Conservation (phyloP, 1,140 invertebrate species). For the Brachionus rotundiformis region DNA sequence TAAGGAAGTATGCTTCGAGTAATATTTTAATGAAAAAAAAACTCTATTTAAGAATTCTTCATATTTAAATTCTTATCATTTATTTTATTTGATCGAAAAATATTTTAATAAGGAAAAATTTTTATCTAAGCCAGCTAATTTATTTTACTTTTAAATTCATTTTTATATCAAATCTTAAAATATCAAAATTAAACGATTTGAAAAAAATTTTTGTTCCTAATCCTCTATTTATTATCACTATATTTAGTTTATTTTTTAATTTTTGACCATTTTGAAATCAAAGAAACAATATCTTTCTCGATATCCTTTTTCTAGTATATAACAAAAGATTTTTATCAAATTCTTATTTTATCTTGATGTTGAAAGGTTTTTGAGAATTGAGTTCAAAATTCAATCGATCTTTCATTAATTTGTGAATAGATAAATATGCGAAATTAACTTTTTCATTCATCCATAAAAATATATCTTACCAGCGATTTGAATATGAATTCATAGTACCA, state of each 20-base stretch:
- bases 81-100: neutral
- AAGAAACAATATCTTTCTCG: neutral
- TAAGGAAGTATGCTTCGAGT: neutral
- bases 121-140: slow-evolving; percentile 2
- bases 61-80: neutral
- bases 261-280: neutral
- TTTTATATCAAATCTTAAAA: neutral
- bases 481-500: neutral
- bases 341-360: neutral
- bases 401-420: neutral
- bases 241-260: neutral
- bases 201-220: too few relatives aligned
- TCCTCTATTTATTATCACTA: too few relatives aligned
- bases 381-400: neutral
- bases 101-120: neutral
- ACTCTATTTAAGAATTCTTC: neutral
- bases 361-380: neutral
- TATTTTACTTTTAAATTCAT: neutral
- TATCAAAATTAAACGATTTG: slow-evolving; percentile 6
- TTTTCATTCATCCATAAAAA: neutral
- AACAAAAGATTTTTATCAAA: neutral
- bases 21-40: slow-evolving; percentile 13
- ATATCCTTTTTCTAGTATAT: too few relatives aligned
- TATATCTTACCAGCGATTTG: neutral
- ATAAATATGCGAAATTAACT: slow-evolving; percentile 5